phyloP scores from a whole-genome alignment of 1,140 invertebrate genomes.

The Leptoteleia sp. region DNA sequence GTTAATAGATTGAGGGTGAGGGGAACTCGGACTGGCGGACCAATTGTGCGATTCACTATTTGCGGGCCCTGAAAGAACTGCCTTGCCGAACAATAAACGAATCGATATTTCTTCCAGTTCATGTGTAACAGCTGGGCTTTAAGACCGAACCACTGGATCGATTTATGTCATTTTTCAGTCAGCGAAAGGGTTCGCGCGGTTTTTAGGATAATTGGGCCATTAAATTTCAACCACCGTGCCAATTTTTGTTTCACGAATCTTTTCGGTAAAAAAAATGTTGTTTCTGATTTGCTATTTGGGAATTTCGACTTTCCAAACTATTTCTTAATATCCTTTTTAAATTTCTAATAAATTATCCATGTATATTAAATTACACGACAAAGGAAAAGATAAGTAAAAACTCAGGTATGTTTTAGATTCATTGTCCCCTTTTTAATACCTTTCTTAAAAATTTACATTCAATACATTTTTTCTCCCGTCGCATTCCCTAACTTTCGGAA shows the following conservation, averaged over 20 bases:
- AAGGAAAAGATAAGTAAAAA: no score
- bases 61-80: conserved; percentile 71
- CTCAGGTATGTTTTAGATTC: no score
- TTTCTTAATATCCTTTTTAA: no score
- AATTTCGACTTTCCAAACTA: no score
- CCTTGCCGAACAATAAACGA: conserved; percentile 64
- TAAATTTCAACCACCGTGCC: conserved; percentile 6
- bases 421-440: no score
- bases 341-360: no score
- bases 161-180: conserved; percentile 34
- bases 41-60: conserved; percentile 70
- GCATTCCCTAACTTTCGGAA: not conserved
- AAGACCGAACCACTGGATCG: conserved; percentile 60
- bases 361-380: no score
- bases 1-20: conserved; percentile 54
- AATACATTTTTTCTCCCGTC: not conserved
- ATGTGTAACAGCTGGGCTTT: conserved; percentile 62
- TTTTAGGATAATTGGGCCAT: conserved; percentile 23
- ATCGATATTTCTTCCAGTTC: conserved; percentile 54
- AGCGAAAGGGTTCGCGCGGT: conserved; percentile 20
- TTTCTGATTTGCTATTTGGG: no score
- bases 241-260: no score
- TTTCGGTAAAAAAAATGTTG: no score
- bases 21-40: conserved; percentile 26
- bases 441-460: no score